Conservation (phyloP, 1,140 invertebrate genomes). For the Paracyclopina nana region DNA sequence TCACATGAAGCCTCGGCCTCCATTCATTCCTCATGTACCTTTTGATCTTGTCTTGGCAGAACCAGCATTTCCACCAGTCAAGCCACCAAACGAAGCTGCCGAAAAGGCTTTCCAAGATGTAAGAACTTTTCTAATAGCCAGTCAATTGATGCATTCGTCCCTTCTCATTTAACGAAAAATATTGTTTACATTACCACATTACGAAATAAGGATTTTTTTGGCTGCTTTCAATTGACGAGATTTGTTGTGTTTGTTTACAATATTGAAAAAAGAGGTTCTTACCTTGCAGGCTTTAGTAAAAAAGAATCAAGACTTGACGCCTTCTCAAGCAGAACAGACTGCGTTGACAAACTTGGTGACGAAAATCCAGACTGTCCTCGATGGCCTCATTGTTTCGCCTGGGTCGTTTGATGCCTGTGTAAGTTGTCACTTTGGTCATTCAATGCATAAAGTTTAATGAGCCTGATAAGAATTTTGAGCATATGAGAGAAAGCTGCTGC, state of each 20-base stretch:
- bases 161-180: constrained; percentile 5
- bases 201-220: constrained; percentile 1
- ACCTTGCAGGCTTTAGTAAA: constrained; percentile 59
- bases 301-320: constrained; percentile 69
- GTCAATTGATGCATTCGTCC: constrained; percentile 9
- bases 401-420: constrained; percentile 87
- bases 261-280: too few species aligned
- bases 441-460: too few species aligned
- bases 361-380: constrained; percentile 73
- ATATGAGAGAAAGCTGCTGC: too few species aligned
- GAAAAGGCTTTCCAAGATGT: constrained; percentile 62
- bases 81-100: constrained; percentile 41
- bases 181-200: constrained; percentile 4
- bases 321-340: constrained; percentile 66
- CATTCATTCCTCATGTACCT: constrained; percentile 56
- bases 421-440: constrained; percentile 33
- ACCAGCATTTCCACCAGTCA: constrained; percentile 62
- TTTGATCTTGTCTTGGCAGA: constrained; percentile 78
- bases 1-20: constrained; percentile 32
- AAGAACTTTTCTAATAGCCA: constrained; percentile 23
- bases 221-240: background rate
- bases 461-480: too few species aligned
- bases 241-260: background rate
- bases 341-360: constrained; percentile 76
- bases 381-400: constrained; percentile 77